Percentiles rank a stretch among this genome's conserved stretches.
Conservation (phyloP, 2,888 invertebrate species). For the Volucella zonaria region DNA sequence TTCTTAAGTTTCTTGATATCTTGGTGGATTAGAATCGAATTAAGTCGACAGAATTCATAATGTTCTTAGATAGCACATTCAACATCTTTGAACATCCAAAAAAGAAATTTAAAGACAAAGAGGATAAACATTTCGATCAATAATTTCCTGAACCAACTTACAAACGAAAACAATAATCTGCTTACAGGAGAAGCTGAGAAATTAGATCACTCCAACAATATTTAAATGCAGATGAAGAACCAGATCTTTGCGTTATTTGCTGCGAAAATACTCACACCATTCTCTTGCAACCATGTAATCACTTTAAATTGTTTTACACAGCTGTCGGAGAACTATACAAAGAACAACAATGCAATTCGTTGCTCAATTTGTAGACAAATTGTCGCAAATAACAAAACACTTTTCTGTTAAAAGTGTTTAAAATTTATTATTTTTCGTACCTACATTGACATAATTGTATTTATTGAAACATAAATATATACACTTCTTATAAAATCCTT, state of each 20-base stretch:
- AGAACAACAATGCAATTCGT: slow-evolving; percentile 6
- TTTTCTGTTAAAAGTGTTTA: slow-evolving; percentile 3
- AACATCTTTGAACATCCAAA: slow-evolving; percentile 26
- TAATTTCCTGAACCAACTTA: slow-evolving; percentile 31
- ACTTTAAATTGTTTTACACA: slow-evolving; percentile 2
- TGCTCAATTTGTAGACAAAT: slow-evolving; percentile 11
- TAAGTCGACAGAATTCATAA: slow-evolving; percentile 21
- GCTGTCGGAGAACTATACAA: slow-evolving; percentile 11
- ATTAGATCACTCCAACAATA: slow-evolving; percentile 11
- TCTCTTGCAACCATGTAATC: slow-evolving; percentile 21
- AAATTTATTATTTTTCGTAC: not conserved
- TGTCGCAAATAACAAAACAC: slow-evolving; percentile 12
- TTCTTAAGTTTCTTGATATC: slow-evolving; percentile 25
- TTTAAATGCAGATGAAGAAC: slow-evolving; percentile 29
- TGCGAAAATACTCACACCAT: slow-evolving; percentile 34
- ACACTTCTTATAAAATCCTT: slow-evolving; percentile 14
- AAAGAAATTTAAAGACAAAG: slow-evolving; percentile 28
- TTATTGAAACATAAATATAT: slow-evolving; percentile 1
- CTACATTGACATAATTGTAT: not conserved
- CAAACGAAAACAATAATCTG: slow-evolving; percentile 22
- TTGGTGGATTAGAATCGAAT: slow-evolving; percentile 23
- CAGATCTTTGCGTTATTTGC: slow-evolving; percentile 29
- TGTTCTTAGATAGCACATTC: slow-evolving; percentile 38
- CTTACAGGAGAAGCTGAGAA: slow-evolving; percentile 7
- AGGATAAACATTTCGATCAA: slow-evolving; percentile 20